Base-by-base conservation (phyloP, 1,140 invertebrate species). In the Parasteatoda tepidariorum region DNA sequence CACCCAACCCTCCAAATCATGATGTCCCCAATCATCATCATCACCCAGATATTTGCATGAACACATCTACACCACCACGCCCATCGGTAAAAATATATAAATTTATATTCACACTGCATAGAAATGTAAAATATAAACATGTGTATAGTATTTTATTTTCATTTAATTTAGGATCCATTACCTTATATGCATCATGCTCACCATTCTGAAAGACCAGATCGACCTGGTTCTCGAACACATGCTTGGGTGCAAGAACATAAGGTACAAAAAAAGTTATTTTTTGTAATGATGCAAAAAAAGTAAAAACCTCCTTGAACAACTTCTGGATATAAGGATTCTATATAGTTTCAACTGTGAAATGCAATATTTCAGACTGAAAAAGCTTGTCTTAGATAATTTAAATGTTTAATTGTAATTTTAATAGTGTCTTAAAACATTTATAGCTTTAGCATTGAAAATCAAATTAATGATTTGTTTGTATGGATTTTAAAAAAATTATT, bases 231-330 rank as follows among this genome's bases (percentile, higher is more conserved):
- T 13, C 70, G 78, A 71, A 82, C 78, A 30, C 78, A 82, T 61
- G 78, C 78, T 70, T 82, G 78, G 78, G 78, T 82, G 15, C 78
- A 82, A 31, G 78, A 82, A 41, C 78, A 82, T 66, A 82, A 82
- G 55, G 78, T 82, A 82, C 62, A 7, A 30, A 59, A 22, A 15
- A 38, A 38, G 5, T n/a, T n/a, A n/a, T n/a, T n/a, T n/a, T n/a
- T n/a, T n/a, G n/a, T n/a, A n/a, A n/a, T n/a, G n/a, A n/a, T n/a
- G n/a, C n/a, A n/a, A n/a, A n/a, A n/a, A n/a, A n/a, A n/a, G n/a
- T n/a, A n/a, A n/a, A n/a, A n/a, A n/a, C n/a, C n/a, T n/a, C n/a
- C n/a, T n/a, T n/a, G n/a, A n/a, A n/a, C n/a, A n/a, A n/a, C n/a
- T n/a, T n/a, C n/a, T n/a, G n/a, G n/a, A n/a, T n/a, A n/a, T n/a